phyloP scores from a whole-genome alignment of 30 jellyfish, hydroid and myxozoan species.

The Mastigias papua region DNA sequence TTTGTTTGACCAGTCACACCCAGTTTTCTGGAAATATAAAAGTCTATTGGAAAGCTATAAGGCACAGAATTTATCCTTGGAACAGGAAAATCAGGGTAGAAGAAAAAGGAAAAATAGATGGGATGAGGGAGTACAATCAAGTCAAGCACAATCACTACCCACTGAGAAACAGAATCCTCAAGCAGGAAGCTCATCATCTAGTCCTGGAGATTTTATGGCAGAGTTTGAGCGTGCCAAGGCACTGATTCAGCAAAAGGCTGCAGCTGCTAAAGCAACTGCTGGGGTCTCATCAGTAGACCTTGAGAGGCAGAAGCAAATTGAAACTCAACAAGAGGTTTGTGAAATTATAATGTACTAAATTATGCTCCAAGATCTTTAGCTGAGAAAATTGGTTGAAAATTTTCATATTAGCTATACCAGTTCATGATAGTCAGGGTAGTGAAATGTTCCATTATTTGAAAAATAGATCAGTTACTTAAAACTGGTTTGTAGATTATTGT shows the following conservation, averaged over 20 bases:
- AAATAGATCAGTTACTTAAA: too few species aligned
- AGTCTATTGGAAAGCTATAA: constrained; percentile 9
- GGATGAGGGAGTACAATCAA: constrained; percentile 74
- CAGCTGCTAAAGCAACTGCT: constrained; percentile 49
- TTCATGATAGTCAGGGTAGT: too few species aligned
- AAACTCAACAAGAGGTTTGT: constrained; percentile 83
- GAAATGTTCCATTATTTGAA: too few species aligned
- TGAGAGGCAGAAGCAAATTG: constrained; percentile 77
- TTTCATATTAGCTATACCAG: too few species aligned
- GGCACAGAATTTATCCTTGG: neutral
- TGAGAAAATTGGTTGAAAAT: too few species aligned
- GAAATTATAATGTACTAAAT: neutral
- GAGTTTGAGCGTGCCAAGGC: constrained; percentile 96
- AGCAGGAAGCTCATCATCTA: constrained; percentile 40
- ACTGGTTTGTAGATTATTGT: too few species aligned
- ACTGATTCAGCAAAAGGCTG: constrained; percentile 86
- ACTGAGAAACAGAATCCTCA: constrained; percentile 26
- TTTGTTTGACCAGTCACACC: constrained; percentile 81
- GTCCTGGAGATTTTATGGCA: constrained; percentile 65
- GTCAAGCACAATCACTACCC: constrained; percentile 47
- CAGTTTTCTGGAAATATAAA: constrained; percentile 47
- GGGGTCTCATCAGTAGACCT: constrained; percentile 45
- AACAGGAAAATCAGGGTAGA: neutral
- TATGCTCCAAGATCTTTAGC: too few species aligned
- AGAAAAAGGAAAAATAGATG: constrained; percentile 67